phyloP scores from a whole-genome alignment of 2,113 vertebrate genomes.

The Bolborhynchus lineola region DNA sequence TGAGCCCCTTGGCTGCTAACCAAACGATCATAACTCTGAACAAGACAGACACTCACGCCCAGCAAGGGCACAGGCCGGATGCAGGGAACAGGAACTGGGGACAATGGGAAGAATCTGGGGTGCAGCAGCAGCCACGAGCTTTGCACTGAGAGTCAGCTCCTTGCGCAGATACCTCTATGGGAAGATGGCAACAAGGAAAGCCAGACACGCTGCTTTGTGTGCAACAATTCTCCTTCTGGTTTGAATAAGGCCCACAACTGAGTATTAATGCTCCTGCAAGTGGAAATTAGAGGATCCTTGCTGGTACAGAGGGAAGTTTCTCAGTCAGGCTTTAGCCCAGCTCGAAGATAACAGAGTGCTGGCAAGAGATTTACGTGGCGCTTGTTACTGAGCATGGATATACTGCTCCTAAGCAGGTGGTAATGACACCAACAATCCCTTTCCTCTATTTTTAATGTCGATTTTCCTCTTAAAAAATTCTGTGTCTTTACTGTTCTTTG shows the following conservation, averaged over 20 bases:
- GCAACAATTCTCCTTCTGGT: neutral
- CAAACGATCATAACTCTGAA: neutral
- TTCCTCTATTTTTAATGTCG: neutral
- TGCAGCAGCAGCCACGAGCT: neutral
- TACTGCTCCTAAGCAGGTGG: neutral
- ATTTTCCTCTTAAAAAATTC: neutral
- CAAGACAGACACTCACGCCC: neutral
- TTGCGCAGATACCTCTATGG: neutral
- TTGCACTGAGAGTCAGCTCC: neutral
- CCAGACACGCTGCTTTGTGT: neutral
- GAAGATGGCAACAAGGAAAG: neutral
- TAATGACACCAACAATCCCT: neutral
- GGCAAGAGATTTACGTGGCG: neutral
- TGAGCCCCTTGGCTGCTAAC: conserved; percentile 40
- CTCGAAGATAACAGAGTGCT: neutral
- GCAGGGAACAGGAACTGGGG: conserved; percentile 54
- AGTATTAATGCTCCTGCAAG: neutral
- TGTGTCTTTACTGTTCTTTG: neutral
- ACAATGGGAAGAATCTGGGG: conserved; percentile 44
- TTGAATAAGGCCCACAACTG: neutral
- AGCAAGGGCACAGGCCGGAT: conserved; percentile 33
- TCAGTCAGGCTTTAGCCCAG: neutral
- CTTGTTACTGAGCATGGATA: neutral
- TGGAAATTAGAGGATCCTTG: neutral
- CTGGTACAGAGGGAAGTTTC: neutral